A percentile compares a stretch with the other conserved stretches of the same genome.
Conservation (phyloP, 2,797 vertebrate species). For the Valencia hispanica region DNA sequence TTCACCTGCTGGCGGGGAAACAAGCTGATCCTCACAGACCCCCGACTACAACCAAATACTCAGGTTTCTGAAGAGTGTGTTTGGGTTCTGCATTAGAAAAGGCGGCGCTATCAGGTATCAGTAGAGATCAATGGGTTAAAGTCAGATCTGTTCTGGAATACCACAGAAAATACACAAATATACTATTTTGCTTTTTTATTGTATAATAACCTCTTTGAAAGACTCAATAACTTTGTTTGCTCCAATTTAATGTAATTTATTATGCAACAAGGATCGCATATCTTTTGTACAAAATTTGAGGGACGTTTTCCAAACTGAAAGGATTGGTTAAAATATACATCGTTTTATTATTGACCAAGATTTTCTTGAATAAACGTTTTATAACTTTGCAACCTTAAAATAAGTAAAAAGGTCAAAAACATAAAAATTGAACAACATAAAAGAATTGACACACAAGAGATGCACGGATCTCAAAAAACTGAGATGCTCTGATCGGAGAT, state of each 20-base stretch:
- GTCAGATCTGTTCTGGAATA: not conserved
- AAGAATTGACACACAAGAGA: too few relatives aligned
- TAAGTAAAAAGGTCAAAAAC: too few relatives aligned
- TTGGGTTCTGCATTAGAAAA: not conserved
- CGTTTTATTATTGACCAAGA: too few relatives aligned
- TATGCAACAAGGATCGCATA: not conserved
- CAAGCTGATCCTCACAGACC: conserved; percentile 2
- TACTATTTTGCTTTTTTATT: too few relatives aligned
- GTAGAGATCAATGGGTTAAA: not conserved
- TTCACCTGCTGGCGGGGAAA: conserved; percentile 16
- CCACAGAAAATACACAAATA: not conserved
- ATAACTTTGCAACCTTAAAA: too few relatives aligned
- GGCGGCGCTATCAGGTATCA: not conserved
- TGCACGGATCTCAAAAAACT: too few relatives aligned
- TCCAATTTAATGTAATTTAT: not conserved
- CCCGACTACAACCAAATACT: not conserved
- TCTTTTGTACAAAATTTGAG: not conserved
- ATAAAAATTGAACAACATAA: too few relatives aligned
- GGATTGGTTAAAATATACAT: too few relatives aligned
- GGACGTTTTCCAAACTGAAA: too few relatives aligned
- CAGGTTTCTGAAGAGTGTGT: not conserved
- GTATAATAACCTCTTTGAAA: not conserved
- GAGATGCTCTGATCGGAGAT: too few relatives aligned
- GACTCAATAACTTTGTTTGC: too few relatives aligned
- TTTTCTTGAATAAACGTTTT: too few relatives aligned